phyloP scores from a whole-genome alignment of 2,888 invertebrate genomes.

The Heliconius ismenius region DNA sequence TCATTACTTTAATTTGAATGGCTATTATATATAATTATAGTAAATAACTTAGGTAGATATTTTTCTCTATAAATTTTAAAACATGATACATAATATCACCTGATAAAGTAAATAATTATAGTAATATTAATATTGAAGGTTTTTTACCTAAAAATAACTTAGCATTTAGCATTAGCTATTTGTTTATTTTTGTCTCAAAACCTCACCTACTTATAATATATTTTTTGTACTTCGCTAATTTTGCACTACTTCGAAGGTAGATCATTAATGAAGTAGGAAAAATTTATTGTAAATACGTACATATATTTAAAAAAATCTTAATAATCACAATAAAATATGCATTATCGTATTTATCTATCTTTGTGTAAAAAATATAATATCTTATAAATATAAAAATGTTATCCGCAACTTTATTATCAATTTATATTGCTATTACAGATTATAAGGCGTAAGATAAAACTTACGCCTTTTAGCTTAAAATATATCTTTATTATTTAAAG shows the following conservation, averaged over 20 bases:
- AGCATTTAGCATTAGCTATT: too few species aligned
- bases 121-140: neutral
- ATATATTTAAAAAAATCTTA: too few species aligned
- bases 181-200: too few species aligned
- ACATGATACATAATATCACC: neutral
- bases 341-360: neutral
- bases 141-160: too few species aligned
- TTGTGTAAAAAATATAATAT: neutral
- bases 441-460: neutral
- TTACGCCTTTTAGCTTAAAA: too few species aligned
- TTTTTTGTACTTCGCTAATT: too few species aligned
- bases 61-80: neutral
- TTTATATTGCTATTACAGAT: neutral
- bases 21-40: neutral
- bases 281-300: too few species aligned
- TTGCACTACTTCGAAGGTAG: too few species aligned
- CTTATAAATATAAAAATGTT: neutral
- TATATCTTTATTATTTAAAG: too few species aligned
- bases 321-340: too few species aligned
- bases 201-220: too few species aligned
- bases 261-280: too few species aligned
- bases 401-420: neutral
- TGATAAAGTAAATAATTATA: neutral
- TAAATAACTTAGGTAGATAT: neutral
- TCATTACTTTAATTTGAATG: constrained; percentile 15